Base-by-base conservation (phyloP, 2,797 vertebrate genomes). In the Capromys pilorides region DNA sequence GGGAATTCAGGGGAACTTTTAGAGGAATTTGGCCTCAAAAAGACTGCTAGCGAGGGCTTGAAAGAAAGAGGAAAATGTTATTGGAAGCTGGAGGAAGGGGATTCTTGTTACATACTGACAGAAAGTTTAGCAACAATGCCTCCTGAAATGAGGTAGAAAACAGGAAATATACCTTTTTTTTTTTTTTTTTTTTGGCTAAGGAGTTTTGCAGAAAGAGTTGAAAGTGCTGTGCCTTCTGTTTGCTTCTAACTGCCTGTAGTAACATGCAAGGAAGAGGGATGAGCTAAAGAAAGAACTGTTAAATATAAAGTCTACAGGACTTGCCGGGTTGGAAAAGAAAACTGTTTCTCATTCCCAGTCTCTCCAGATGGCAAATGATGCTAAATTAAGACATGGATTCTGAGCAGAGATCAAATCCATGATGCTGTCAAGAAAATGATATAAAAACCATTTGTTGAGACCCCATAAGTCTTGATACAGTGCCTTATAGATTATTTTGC, bases 351-450 rank as follows among this genome's bases (percentile, higher is more conserved):
- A 97, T 97, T 97, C 97, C 97, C 97, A 97, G 97, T 73, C 96
- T 97, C 94, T 96, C 97, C 97, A 97, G 97, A 97, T 97, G 97
- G 97, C 93, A 96, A 96, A 97, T 94, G 96, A 96, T 96, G 79
- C 97, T 97, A 97, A 97, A 97, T 96, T 97, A 97, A 97, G 95
- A 96, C 69, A 45, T 95, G 95, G 95, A 89, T 97, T 97, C 95
- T 97, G 95, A 97, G 91, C 91, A 97, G 96, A 97, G 96, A 97
- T 97, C 97, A 97, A 97, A 97, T 96, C 96, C 96, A 97, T 96
- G 94, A 94, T 89, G 91, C 96, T 95, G 94, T 97, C 97, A 97
- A 91, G 96, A 97, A 96, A 97, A 95, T 84, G 84, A 85, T 90
- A 88, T 96, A 95, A 97, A 94, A 97, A 94, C 86, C 96, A 94